Base-by-base conservation (phyloP, 2,113 vertebrate genomes). In the Scortum barcoo region DNA sequence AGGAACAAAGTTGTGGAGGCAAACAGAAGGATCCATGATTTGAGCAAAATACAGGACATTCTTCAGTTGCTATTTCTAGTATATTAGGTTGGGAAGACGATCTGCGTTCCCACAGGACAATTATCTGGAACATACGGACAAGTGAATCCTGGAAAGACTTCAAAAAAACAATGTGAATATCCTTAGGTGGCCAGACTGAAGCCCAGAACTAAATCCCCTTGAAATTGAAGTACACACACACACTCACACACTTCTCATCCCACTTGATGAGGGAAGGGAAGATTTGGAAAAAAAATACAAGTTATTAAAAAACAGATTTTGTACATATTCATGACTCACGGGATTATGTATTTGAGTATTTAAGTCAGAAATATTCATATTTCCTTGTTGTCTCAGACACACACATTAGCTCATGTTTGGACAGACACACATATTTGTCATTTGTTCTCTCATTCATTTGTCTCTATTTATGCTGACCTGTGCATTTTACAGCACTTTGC, bases 131-230 rank as follows among this genome's bases (percentile, higher is more conserved):
- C 17, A 22, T 42, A 51, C 12, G 53, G n/a, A 46, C 19, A 66
- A 71, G 61, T 61, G 60, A 70, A 38, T 28, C 46, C 48, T 57
- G 51, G 58, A 57, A 62, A 40, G 30, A 17, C 54, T 79, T 58
- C n/a, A 79, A 40, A 73, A 63, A 42, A 53, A 65, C 14, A 53
- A 14, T 53, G 40, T 66, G 26, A 67, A 71, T 67, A 70, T 72
- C 22, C 33, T 72, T 26, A 68, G 2, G 46, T 79, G 56, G 44
- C 58, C 48, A 0, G 4, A 17, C 40, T 72, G 17, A 42, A 61
- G n/a, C 62, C n/a, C 24, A n/a, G 0, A 57, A 38, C 8, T 57
- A 60, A 72, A 79, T 53, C 56, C 48, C 28, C 20, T 24, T 38
- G 13, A 79, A 78, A 46, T 53, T 53, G 40, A 42, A 42, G 40